Conservation (phyloP, 2,888 invertebrate genomes). For the Scaeva pyrastri region DNA sequence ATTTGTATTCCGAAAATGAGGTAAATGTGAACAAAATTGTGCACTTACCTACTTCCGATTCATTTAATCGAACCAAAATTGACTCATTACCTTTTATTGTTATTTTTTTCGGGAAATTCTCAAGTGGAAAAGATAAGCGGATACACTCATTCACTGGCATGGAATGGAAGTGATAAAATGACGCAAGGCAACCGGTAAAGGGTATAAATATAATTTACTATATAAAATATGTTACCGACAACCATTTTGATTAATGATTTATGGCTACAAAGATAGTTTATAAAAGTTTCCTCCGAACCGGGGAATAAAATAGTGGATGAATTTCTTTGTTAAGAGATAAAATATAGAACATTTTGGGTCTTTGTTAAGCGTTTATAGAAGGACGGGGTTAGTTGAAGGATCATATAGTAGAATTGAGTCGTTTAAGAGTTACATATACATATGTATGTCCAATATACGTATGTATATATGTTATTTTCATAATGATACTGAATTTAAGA, state of each 20-base stretch:
- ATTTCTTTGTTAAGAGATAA: no score
- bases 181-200: not conserved
- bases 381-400: no score
- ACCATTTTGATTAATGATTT: slow-evolving; percentile 8
- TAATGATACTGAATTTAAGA: no score
- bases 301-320: not conserved
- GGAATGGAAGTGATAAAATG: slow-evolving; percentile 47
- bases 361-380: no score
- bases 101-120: slow-evolving; percentile 15
- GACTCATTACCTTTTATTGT: not conserved
- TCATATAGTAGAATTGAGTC: no score
- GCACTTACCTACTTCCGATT: not conserved
- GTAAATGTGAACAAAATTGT: not conserved
- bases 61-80: not conserved
- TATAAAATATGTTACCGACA: not conserved
- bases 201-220: not conserved
- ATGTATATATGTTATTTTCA: no score
- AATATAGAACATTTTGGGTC: no score
- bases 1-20: not conserved
- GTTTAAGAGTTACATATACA: no score
- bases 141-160: slow-evolving; percentile 1
- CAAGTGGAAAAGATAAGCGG: slow-evolving; percentile 46
- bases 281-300: not conserved
- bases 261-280: not conserved
- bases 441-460: no score